Base-by-base conservation (phyloP, 37 sponge, comb jelly and placozoan genomes). In the Ianthella basta region DNA sequence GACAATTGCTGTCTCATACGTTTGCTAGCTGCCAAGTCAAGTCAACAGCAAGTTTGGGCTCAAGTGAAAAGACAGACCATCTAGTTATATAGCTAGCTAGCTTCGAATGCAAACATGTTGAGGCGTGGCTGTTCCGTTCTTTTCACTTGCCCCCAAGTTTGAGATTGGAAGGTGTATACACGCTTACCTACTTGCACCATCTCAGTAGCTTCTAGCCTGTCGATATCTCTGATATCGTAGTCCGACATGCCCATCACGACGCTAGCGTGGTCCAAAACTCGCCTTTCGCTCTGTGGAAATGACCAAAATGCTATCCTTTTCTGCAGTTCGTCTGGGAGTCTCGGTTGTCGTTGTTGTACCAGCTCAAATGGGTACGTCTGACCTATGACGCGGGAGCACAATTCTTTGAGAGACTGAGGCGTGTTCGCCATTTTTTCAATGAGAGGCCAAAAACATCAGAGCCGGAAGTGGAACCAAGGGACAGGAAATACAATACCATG, bases 221-320 rank as follows among this genome's bases (percentile, higher is more conserved):
- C n/a, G n/a, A n/a, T n/a, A n/a, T n/a, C n/a, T n/a, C n/a, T n/a
- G n/a, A n/a, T n/a, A n/a, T n/a, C n/a, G n/a, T n/a, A n/a, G n/a
- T n/a, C n/a, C n/a, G n/a, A n/a, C n/a, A n/a, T n/a, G n/a, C n/a
- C n/a, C n/a, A n/a, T n/a, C n/a, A n/a, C n/a, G n/a, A n/a, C n/a
- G n/a, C n/a, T n/a, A n/a, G n/a, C 23, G 23, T 16, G 27, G 23
- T 64, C 13, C 27, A 64, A 16, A 10, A 64, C 6, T 10, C 20
- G 66, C 27, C 29, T 64, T 16, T 64, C 66, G 8, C 6, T 8
- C 66, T 29, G 23, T 20, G 66, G 66, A 30, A 64, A 64, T 10
- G 66, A 64, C 66, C 66, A 64, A 16, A 21, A 64, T 29, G 66
- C 66, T 64, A 64, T 64, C n/a, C 66, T 64, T 30, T 8, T 16